Base-by-base conservation (phyloP, 2,888 invertebrate species). In the Drosophila picticornis region DNA sequence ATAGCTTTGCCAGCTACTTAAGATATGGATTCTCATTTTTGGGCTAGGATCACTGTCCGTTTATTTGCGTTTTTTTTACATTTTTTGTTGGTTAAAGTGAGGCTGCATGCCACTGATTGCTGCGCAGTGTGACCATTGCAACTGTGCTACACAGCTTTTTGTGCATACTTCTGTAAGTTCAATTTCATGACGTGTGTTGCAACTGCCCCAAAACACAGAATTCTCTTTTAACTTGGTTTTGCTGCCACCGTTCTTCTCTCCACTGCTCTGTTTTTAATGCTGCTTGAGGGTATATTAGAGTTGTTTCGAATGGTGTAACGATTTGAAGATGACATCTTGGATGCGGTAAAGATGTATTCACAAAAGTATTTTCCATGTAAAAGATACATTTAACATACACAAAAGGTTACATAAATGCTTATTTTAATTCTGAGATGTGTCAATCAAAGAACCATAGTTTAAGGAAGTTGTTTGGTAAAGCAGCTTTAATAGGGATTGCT, bases 1-100 rank as follows among this genome's bases (percentile, higher is more conserved):
- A 77, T 55, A 81, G 78, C 81, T 80, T 78, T 76, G 81, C 46
- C 68, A 72, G 78, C 78, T 78, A 78, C 78, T 78, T 78, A 78
- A 72, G 77, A 80, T 74, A 78, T 73, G 22, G 13, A 22, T 11
- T 32, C 32, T 46, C 31, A 43, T 55, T 46, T 68, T 59, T 43
- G 50, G 32, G 38, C 46, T 60, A 11, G 29, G 48, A 31, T 61
- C 31, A 62, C 25, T n/a, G 19, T 36, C 13, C 29, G n/a, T n/a
- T 7, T 4, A 2, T 36, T 36, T 27, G 7, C 1, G 0, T 16
- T 16, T 25, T n/a, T n/a, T 46, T 16, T 9, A 16, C 9, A 25
- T 25, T 16, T 34, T 40, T 31, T 25, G 63, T 43, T 60, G 52
- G 59, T 67, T 57, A 32, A 78, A 76, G 74, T 73, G 60, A 53